Conservation (phyloP, 2,113 vertebrate species). For the Erinaceus europaeus region DNA sequence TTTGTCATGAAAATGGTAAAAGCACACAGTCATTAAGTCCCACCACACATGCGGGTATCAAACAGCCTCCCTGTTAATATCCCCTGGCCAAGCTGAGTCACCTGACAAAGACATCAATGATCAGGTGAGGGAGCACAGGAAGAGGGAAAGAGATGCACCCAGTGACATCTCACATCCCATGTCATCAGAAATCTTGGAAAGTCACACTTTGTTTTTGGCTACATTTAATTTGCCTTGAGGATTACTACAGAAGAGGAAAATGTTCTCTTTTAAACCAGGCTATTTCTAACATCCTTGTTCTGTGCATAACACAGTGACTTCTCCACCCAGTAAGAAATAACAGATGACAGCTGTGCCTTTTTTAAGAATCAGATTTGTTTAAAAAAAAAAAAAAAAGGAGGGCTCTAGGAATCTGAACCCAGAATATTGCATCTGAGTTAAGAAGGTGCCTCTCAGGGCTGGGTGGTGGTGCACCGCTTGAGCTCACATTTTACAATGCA, state of each 20-base stretch:
- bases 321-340: background rate
- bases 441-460: background rate
- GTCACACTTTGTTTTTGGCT: background rate
- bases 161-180: background rate
- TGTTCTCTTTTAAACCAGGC: background rate
- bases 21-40: background rate
- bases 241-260: background rate
- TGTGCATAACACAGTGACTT: background rate
- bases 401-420: background rate
- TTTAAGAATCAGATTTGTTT: background rate
- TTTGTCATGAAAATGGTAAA: background rate
- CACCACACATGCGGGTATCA: no score
- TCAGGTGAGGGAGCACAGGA: background rate
- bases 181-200: background rate
- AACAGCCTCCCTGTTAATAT: background rate
- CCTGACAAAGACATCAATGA: background rate
- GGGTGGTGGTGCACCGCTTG: fast-evolving
- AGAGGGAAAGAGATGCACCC: background rate
- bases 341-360: background rate
- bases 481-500: fast-evolving
- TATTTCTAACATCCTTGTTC: background rate
- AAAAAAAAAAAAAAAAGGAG: background rate
- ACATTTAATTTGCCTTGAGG: background rate
- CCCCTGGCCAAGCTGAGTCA: background rate
- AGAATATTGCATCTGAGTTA: background rate